Base-by-base conservation (phyloP, 2,797 vertebrate genomes). In the Sarcoramphus papa region DNA sequence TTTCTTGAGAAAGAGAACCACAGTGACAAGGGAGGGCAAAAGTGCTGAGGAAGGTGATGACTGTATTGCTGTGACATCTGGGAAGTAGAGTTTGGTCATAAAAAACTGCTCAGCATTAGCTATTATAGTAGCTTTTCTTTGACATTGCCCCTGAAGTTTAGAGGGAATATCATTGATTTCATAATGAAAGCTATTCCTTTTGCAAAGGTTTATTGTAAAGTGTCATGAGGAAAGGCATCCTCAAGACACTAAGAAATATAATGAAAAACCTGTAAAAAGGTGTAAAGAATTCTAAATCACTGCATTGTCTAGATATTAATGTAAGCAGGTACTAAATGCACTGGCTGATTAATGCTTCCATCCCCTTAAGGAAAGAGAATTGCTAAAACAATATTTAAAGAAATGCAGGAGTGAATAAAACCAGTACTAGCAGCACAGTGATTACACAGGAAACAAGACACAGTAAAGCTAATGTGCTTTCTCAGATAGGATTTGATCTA, bases 141-240 rank as follows among this genome's bases (percentile, higher is more conserved):
- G 88, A 83, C 95, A 92, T 85, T 86, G 70, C 70, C 83, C 40
- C 83, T 79, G 93, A 92, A 90, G 67, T 90, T 96, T 86, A 75
- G 45, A 90, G 85, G 72, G 77, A 96, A 72, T 73, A 86, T 91
- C 67, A 93, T 50, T 85, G 88, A 96, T 96, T 94, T 95, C 90
- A 94, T 96, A 96, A 97, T 93, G 75, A 89, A 95, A 87, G 74
- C 94, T 88, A 90, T 93, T 96, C 48, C 81, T 93, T 97, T 96
- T 94, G 92, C 82, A 91, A 84, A 91, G 79, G 92, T 82, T 96
- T 85, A 79, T 90, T 91, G 47, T 77, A 69, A 79, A 86, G 60
- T 41, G 43, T 86, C 91, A 69, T 28, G 73, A 88, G 82, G 48
- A 91, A 88, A 88, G 40, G 84, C 54, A 80, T 92, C 62, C 69